Evolutionary conservation across 1,140 invertebrate genomes (phyloP), one percentile per base, ranked within the genome.

Genomic region (Ceratina calcarata): DNA sequence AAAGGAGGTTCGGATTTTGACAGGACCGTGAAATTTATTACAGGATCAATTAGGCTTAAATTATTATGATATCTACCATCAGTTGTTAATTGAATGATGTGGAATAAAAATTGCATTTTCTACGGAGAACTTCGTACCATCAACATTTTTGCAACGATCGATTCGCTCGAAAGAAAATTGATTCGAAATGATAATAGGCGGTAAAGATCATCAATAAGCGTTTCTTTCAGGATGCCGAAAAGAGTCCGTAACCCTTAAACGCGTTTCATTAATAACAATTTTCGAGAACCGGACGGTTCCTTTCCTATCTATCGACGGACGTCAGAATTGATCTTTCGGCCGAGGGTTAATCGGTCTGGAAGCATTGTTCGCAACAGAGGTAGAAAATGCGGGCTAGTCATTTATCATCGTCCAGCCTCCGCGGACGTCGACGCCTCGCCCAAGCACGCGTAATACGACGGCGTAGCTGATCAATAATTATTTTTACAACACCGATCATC

Each of bases 331-430:
- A 75, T 51, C 72, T 20, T 0, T 37, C n/a, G 37, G n/a, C 49
- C 24, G 49, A 22, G 67, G 32, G 57, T 71, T 78, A 62, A 20
- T 71, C 22, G 67, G 62, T 62, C 13, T 1, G 18, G 45, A 69
- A 27, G 22, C 32, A 16, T n/a, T 55, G 18, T 20, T 65, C 49
- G 71, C 74, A 64, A 67, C 73, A 76, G 60, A 68, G 55, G 61
- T 37, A 65, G 53, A 57, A 66, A 49, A 58, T 37, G 51, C 49
- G 73, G 62, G 73, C 16, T 27, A 10, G 15, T n/a, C 16, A 81
- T 81, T 68, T 55, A 72, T 83, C 82, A 83, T 77, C 51, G 16
- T 24, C 18, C 22, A 10, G 27, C 53, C 22, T 18, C 18, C 61
- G 22, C 24, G 55, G 49, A 74, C 64, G 62, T 49, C 22, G 55